These are phyloP conservation scores for Oryctolagus cuniculus DNA, from an alignment of 2,113 vertebrate genomes.

Conservation along the genomic window DNA sequence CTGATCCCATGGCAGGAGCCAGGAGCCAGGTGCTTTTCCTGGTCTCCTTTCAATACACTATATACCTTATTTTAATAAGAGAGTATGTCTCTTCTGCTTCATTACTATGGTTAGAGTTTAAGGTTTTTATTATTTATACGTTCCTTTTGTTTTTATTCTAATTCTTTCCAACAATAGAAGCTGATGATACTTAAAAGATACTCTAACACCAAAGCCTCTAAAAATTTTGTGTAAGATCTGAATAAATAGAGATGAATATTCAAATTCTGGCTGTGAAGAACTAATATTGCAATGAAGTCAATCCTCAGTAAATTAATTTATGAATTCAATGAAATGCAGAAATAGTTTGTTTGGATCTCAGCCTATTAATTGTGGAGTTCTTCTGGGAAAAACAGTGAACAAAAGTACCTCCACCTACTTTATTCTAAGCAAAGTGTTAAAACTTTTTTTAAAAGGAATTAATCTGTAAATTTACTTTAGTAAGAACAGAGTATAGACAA, in stretches of 20 bases:
- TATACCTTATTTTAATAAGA: not conserved
- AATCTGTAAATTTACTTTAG: not conserved
- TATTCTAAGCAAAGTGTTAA: not conserved
- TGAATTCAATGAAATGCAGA: not conserved
- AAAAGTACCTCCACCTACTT: not conserved
- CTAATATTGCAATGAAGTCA: not conserved
- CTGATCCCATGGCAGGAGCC: no score
- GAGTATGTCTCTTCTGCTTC: not conserved
- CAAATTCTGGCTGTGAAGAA: not conserved
- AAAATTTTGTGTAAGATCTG: not conserved
- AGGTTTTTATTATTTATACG: not conserved
- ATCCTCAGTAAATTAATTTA: not conserved
- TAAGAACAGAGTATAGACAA: not conserved
- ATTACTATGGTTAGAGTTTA: not conserved
- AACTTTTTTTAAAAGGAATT: not conserved
- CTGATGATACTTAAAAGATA: not conserved
- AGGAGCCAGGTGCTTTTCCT: no score
- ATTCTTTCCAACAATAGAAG: conserved; percentile 38
- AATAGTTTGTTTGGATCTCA: not conserved
- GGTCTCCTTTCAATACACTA: not conserved
- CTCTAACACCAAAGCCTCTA: not conserved
- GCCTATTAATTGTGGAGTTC: not conserved
- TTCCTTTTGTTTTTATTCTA: not conserved
- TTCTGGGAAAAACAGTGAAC: not conserved
- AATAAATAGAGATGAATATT: not conserved